phyloP scores from a whole-genome alignment of 1,140 invertebrate genomes.

The Lepidurus packardi region DNA sequence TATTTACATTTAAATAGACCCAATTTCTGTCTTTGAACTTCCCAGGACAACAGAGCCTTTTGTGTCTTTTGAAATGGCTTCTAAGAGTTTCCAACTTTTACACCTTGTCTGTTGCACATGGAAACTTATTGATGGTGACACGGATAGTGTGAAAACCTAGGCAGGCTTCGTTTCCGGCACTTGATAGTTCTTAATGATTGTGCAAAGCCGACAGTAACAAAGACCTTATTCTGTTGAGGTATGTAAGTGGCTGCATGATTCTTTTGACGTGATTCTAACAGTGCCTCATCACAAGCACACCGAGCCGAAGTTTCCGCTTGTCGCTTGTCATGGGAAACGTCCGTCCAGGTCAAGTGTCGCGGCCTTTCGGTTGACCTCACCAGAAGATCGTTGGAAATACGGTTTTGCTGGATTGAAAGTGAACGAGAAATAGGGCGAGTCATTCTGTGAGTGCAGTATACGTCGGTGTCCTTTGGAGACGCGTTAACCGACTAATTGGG shows the following conservation, averaged over 20 bases:
- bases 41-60: background rate
- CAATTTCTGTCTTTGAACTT: background rate
- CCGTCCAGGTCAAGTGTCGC: conserved; percentile 1
- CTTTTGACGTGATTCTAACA: background rate
- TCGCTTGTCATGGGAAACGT: conserved; percentile 21
- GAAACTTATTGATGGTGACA: too few relatives aligned
- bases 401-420: background rate
- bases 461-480: conserved; percentile 17
- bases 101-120: background rate
- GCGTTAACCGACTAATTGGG: conserved; percentile 17
- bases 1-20: background rate
- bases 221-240: background rate
- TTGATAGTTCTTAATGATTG: conserved; percentile 1
- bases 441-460: background rate
- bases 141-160: background rate
- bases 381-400: background rate
- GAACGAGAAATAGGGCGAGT: background rate
- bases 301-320: background rate
- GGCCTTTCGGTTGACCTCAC: conserved; percentile 6
- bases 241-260: background rate
- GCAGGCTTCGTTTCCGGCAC: background rate
- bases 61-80: background rate
- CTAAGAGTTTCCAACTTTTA: background rate
- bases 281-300: background rate
- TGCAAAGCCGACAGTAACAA: background rate